phyloP scores from a whole-genome alignment of 2,888 invertebrate species.

The Candidula unifasciata region DNA sequence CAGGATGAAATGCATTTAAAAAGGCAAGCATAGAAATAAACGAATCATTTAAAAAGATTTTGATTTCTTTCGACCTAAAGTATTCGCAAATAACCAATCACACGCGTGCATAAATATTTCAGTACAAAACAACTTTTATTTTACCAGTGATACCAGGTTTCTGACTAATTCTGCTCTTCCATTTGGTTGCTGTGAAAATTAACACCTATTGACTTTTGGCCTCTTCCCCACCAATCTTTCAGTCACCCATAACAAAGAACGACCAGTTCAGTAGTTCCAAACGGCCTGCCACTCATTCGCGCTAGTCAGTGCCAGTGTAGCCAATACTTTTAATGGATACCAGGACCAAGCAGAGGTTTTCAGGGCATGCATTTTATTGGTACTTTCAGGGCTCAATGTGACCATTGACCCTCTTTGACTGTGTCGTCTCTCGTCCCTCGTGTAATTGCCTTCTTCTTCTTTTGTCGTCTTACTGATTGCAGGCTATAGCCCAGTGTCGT shows the following conservation, averaged over 20 bases:
- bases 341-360: neutral
- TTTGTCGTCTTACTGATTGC: neutral
- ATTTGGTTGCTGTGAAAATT: neutral
- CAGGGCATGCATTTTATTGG: slow-evolving; percentile 3
- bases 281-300: neutral
- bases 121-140: neutral
- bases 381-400: neutral
- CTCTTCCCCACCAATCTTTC: neutral
- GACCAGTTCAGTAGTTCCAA: neutral
- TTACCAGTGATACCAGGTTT: neutral
- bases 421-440: neutral
- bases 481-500: no score
- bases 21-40: no score
- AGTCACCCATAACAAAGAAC: neutral
- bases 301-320: neutral
- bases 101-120: no score
- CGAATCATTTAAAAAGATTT: no score
- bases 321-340: slow-evolving; percentile 10
- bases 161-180: neutral
- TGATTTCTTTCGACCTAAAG: no score
- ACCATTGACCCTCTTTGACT: neutral
- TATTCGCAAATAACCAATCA: no score
- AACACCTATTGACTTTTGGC: neutral
- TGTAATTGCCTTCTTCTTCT: neutral
- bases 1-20: no score